Evolutionary conservation across 2,888 invertebrate species (phyloP), one percentile per base, ranked within the genome.

Genomic region (Junonia oenone): DNA sequence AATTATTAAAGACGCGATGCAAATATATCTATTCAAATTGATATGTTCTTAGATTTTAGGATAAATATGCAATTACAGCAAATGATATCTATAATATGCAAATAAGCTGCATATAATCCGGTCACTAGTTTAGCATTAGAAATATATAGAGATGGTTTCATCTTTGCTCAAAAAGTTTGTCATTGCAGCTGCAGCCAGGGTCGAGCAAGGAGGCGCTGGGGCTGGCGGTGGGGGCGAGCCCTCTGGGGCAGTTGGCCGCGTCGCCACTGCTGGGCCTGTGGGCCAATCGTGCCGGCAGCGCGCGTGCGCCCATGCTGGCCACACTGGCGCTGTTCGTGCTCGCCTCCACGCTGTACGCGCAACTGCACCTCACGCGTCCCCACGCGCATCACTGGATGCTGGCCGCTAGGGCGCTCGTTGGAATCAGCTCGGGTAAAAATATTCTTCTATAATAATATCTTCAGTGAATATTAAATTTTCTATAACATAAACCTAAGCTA

Each of bases 141-240:
- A n/a, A n/a, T n/a, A n/a, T n/a, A n/a, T n/a, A n/a, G n/a, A n/a
- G n/a, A n/a, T n/a, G n/a, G n/a, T n/a, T n/a, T n/a, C n/a, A n/a
- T n/a, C n/a, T n/a, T n/a, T n/a, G n/a, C n/a, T n/a, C n/a, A n/a
- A n/a, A n/a, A n/a, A n/a, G n/a, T n/a, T n/a, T n/a, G n/a, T n/a
- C n/a, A n/a, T 57, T 91, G 55, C 86, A 97, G 96, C 83, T 97
- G 81, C 95, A 96, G 82, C 93, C 94, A 51, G 91, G 91, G 26
- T 94, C 96, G 5, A 94, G 94, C 63, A 96, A 96, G 78, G 95
- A 95, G 82, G 94, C 95, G 72, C 93, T 96, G 92, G 96, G 97
- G 5, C 92, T 94, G 67, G 93, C 96, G 48, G 96, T 97, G 49
- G 97, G 96, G 31, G 96, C 96, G 22, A 96, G 96, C 89, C 97